phyloP scores from a whole-genome alignment of 53 echinoderm and acorn worm species.

The Pentamera pediparva region DNA sequence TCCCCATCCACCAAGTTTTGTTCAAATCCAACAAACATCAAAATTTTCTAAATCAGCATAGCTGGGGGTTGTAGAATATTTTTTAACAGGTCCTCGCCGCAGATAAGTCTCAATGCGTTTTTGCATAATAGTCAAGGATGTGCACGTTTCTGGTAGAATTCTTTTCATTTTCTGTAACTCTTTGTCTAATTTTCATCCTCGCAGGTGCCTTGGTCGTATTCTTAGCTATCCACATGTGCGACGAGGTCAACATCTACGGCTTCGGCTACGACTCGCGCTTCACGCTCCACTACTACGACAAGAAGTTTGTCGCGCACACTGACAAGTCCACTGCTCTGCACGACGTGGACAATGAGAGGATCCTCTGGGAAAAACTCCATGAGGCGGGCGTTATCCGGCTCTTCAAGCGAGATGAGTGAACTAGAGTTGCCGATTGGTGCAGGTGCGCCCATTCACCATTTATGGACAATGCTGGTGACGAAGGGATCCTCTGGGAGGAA shows the following conservation, averaged over 20 bases:
- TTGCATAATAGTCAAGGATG: neutral
- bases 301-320: constrained; percentile 52
- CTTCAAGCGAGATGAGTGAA: constrained; percentile 66
- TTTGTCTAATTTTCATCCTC: neutral
- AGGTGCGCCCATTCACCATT: too few species aligned
- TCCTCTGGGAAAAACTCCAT: constrained; percentile 77
- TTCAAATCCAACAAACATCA: too few species aligned
- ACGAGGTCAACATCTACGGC: constrained; percentile 88
- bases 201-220: constrained; percentile 80
- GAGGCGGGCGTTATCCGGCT: constrained; percentile 73
- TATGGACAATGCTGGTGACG: too few species aligned
- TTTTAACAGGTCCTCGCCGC: neutral
- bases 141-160: neutral
- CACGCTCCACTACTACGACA: constrained; percentile 92
- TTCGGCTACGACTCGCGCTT: constrained; percentile 83
- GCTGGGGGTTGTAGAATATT: neutral
- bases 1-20: too few species aligned
- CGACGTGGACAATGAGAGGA: constrained; percentile 78
- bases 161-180: neutral
- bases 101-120: neutral
- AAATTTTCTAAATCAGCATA: too few species aligned
- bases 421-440: neutral
- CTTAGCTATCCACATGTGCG: constrained; percentile 80
- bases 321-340: constrained; percentile 60
- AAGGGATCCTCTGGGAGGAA: too few species aligned